A percentile compares a stretch with the other conserved stretches of the same genome.
These are phyloP conservation scores for Corythornis cristatus DNA, from an alignment of 2,113 vertebrate genomes.

Conservation along the genomic window DNA sequence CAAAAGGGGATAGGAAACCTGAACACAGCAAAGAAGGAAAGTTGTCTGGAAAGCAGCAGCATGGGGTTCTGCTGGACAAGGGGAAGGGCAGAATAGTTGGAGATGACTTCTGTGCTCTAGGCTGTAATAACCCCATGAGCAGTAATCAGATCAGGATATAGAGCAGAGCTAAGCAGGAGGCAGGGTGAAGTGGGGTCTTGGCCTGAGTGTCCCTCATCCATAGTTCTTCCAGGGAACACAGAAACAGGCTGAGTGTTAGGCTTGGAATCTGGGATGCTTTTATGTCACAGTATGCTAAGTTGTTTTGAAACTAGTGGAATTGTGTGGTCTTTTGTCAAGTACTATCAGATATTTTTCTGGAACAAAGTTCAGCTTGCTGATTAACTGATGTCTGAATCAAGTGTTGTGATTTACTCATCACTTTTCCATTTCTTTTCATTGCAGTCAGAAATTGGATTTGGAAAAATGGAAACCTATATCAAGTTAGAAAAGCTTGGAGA, in stretches of 20 bases:
- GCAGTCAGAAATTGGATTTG: constrained; percentile 96
- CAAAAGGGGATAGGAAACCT: neutral
- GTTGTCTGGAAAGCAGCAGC: neutral
- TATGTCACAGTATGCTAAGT: neutral
- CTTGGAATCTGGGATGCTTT: neutral
- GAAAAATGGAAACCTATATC: constrained; percentile 97
- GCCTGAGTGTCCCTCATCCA: neutral
- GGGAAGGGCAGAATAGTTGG: neutral
- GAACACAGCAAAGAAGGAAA: neutral
- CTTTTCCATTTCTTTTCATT: constrained; percentile 47
- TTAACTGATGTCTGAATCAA: neutral
- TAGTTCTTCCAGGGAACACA: neutral
- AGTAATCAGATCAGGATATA: neutral
- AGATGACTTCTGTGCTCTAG: neutral
- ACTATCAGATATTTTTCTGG: neutral
- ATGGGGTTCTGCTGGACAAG: neutral
- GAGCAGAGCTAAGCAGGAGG: neutral
- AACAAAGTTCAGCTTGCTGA: neutral
- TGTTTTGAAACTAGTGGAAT: neutral
- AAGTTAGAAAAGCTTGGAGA: constrained; percentile 97
- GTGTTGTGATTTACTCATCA: neutral
- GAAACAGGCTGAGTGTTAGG: neutral
- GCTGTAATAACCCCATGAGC: neutral
- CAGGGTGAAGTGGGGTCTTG: neutral
- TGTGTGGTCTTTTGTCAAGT: neutral